These are phyloP conservation scores for Austrolebias charrua DNA, from an alignment of 2,797 vertebrate genomes.

Conservation along the genomic window DNA sequence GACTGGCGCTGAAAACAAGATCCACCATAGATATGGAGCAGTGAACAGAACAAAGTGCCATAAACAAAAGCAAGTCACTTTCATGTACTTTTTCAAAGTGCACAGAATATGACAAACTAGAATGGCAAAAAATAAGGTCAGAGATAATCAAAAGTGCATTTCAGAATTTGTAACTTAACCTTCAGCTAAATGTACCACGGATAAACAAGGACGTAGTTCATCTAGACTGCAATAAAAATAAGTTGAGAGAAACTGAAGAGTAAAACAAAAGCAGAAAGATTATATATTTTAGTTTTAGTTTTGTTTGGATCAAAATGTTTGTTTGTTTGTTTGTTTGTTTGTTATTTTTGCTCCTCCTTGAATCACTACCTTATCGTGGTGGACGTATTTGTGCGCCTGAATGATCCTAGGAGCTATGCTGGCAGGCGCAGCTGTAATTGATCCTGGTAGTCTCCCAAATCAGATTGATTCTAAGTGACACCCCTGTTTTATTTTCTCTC, in stretches of 20 bases:
- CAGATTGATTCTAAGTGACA: too few relatives aligned
- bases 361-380: too few relatives aligned
- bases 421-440: too few relatives aligned
- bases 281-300: too few relatives aligned
- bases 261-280: not conserved
- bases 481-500: too few relatives aligned
- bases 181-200: slow-evolving; percentile 14
- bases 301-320: too few relatives aligned
- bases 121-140: not conserved
- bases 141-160: not conserved
- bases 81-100: not conserved
- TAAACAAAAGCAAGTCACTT: slow-evolving; percentile 3
- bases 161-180: slow-evolving; percentile 29
- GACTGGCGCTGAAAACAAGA: not conserved
- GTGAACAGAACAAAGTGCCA: not conserved
- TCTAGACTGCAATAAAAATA: not conserved
- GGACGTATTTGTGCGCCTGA: too few relatives aligned
- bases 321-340: too few relatives aligned
- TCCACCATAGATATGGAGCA: not conserved
- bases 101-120: not conserved
- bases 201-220: slow-evolving; percentile 20
- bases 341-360: too few relatives aligned
- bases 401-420: too few relatives aligned
- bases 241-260: not conserved
- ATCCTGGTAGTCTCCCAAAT: too few relatives aligned